A percentile compares a stretch with the other conserved stretches of the same genome.
These are phyloP conservation scores for Erpobdella octoculata DNA, from an alignment of 2,888 invertebrate genomes.

Conservation along the genomic window DNA sequence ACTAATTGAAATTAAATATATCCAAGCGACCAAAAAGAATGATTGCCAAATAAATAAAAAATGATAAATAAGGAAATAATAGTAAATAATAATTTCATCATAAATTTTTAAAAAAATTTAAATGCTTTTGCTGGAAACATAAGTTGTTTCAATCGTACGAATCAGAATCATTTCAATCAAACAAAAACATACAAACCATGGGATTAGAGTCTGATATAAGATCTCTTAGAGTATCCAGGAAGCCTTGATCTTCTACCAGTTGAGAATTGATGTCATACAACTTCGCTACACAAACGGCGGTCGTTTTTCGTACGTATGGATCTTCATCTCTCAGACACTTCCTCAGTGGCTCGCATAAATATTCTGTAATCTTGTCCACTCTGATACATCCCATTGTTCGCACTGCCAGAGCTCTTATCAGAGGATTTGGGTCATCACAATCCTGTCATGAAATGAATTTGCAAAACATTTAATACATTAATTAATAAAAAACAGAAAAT, in stretches of 20 bases:
- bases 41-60: no score
- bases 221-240: conserved; percentile 90
- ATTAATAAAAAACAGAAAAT: not conserved
- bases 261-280: conserved; percentile 84
- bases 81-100: no score
- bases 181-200: conserved; percentile 63
- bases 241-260: conserved; percentile 77
- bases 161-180: no score
- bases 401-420: conserved; percentile 94
- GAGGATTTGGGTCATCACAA: conserved; percentile 97
- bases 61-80: no score
- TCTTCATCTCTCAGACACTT: conserved; percentile 59
- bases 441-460: conserved; percentile 60
- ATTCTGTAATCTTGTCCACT: conserved; percentile 98
- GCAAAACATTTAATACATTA: not conserved
- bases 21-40: no score
- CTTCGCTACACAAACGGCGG: conserved; percentile 99
- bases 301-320: conserved; percentile 72
- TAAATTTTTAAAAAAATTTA: no score
- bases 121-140: no score
- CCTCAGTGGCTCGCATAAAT: conserved; percentile 90
- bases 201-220: conserved; percentile 96
- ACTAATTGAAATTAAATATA: no score
- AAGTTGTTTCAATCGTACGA: no score
- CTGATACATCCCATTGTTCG: conserved; percentile 99